phyloP scores from a whole-genome alignment of 2,797 vertebrate species.

The Sebastes oblongus region DNA sequence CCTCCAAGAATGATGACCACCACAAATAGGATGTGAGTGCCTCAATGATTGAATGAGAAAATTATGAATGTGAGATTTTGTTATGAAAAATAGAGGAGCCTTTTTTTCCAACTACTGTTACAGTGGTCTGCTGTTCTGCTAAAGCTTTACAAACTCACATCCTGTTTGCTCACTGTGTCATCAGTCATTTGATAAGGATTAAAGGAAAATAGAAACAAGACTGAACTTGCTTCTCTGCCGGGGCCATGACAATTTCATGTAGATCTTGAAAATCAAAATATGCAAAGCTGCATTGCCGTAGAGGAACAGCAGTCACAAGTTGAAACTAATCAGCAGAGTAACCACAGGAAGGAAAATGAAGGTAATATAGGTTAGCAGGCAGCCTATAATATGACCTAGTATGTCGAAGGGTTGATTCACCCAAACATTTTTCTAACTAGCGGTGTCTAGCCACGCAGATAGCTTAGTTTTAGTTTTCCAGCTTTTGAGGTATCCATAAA shows the following conservation, averaged over 20 bases:
- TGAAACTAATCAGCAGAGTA: not conserved
- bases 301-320: not conserved
- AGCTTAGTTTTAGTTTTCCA: not conserved
- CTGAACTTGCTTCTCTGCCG: not conserved
- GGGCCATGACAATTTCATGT: not conserved
- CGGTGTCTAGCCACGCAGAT: not conserved
- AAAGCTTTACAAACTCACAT: not conserved
- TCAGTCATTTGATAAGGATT: not conserved
- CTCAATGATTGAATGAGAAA: not conserved
- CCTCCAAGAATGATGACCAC: not conserved
- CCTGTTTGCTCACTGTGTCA: not conserved
- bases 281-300: not conserved
- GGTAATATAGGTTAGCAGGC: not conserved
- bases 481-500: not conserved
- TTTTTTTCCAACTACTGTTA: not conserved
- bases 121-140: not conserved
- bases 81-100: not conserved
- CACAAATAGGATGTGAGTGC: not conserved
- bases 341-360: not conserved
- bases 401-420: not conserved
- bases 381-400: not conserved
- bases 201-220: slow-evolving; percentile 2
- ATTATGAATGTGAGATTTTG: not conserved
- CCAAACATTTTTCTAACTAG: not conserved
- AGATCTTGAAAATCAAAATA: not conserved